Conservation (phyloP, 2,888 invertebrate species). For the Nebria brevicollis region DNA sequence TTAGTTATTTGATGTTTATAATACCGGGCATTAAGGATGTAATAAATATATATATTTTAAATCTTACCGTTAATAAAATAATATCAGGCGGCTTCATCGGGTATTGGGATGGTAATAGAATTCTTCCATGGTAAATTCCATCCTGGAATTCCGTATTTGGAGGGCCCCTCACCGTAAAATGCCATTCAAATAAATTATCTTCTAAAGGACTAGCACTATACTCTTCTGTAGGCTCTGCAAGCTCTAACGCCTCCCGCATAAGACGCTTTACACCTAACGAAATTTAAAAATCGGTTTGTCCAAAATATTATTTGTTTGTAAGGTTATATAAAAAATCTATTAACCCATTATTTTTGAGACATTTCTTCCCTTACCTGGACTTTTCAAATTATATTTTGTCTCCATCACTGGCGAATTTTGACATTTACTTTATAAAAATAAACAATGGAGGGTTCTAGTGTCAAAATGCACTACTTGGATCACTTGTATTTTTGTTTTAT, state of each 20-base stretch:
- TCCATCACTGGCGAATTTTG: constrained; percentile 44
- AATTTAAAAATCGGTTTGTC: constrained; percentile 11
- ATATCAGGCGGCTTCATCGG: constrained; percentile 98
- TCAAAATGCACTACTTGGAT: constrained; percentile 6
- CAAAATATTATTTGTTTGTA: not conserved
- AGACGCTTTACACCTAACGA: constrained; percentile 86
- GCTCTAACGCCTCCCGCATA: constrained; percentile 90
- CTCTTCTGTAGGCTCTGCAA: constrained; percentile 87
- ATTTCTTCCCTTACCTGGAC: constrained; percentile 65
- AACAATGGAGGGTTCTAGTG: constrained; percentile 24
- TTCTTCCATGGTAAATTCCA: constrained; percentile 92
- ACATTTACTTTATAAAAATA: constrained; percentile 36
- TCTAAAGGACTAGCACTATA: constrained; percentile 90
- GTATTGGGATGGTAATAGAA: constrained; percentile 91
- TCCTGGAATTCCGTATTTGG: constrained; percentile 88
- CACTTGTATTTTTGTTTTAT: not conserved
- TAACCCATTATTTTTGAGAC: not conserved
- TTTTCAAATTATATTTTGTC: constrained; percentile 68
- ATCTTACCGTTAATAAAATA: constrained; percentile 83
- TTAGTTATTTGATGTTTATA: too few relatives aligned
- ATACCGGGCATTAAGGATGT: too few relatives aligned
- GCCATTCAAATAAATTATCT: constrained; percentile 98
- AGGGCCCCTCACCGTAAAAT: constrained; percentile 93
- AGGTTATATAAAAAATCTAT: not conserved
- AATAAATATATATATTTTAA: too few relatives aligned